These are phyloP conservation scores for Coryphaenoides rupestris DNA, from an alignment of 2,113 vertebrate genomes.

Conservation along the genomic window DNA sequence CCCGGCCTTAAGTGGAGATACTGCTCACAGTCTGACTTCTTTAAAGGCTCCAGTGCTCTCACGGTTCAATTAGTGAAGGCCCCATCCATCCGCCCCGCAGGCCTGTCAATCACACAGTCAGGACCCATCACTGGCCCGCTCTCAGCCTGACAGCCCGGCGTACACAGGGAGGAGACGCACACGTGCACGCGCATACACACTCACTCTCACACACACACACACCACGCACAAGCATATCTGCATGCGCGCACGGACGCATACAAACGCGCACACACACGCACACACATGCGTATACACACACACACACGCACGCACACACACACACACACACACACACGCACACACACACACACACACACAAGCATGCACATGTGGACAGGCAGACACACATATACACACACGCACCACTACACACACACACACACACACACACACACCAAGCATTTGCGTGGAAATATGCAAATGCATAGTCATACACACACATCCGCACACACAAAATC, in stretches of 20 bases:
- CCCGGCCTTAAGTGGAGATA: conserved; percentile 27
- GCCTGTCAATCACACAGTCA: conserved; percentile 60
- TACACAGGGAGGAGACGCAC: conserved; percentile 16
- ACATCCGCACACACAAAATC: neutral
- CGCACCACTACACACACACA: neutral
- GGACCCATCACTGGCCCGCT: conserved; percentile 56
- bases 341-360: no score
- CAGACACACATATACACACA: neutral
- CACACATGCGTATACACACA: neutral
- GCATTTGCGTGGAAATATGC: no score
- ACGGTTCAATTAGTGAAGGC: conserved; percentile 63
- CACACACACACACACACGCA: no score
- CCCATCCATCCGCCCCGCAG: conserved; percentile 56
- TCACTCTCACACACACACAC: neutral
- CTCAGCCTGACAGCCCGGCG: conserved; percentile 48
- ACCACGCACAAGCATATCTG: neutral
- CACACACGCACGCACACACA: neutral
- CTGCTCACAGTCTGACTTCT: conserved; percentile 22
- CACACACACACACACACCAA: no score
- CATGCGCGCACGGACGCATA: neutral
- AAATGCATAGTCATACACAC: no score
- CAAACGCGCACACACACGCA: neutral
- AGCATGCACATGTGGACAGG: no score
- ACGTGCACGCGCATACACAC: conserved; percentile 14
- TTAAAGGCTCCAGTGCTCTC: conserved; percentile 49